Percentiles rank a stretch among this genome's conserved stretches.
Evolutionary conservation across 2,888 invertebrate species (phyloP).

Genomic region (Syritta pipiens): DNA sequence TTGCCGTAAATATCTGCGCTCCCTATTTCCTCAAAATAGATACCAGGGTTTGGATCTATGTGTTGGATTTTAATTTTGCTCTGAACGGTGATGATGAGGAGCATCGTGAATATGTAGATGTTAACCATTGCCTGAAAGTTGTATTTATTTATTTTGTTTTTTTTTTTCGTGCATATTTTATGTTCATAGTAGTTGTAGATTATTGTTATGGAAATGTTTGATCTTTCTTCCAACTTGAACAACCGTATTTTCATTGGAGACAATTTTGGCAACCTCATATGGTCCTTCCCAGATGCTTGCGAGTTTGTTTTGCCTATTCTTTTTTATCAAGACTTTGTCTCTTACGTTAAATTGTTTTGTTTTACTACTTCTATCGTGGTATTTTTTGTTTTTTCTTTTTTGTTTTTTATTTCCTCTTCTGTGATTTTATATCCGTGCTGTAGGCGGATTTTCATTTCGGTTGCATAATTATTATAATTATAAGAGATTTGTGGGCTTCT

Average conservation of each 20-base stretch:
- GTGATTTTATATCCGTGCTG: constrained; percentile 18
- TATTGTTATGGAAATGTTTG: background rate
- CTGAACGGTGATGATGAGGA: too few species aligned
- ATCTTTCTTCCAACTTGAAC: background rate
- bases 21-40: constrained; percentile 18
- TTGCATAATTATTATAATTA: constrained; percentile 9
- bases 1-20: constrained; percentile 3
- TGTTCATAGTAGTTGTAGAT: too few species aligned
- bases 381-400: constrained; percentile 1
- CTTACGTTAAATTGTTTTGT: background rate
- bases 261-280: background rate
- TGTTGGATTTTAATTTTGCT: background rate
- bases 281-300: background rate
- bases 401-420: background rate
- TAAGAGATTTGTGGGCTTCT: background rate
- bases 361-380: constrained; percentile 2
- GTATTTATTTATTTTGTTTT: too few species aligned
- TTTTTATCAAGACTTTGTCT: constrained; percentile 12
- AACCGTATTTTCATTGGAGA: background rate
- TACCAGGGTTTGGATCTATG: background rate
- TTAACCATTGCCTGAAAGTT: too few species aligned
- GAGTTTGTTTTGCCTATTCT: constrained; percentile 7
- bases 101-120: too few species aligned
- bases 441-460: background rate
- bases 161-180: too few species aligned